A percentile compares a stretch with the other conserved stretches of the same genome.
These are phyloP conservation scores for Drosophila obscura DNA, from an alignment of 1,140 invertebrate genomes.

Conservation along the genomic window DNA sequence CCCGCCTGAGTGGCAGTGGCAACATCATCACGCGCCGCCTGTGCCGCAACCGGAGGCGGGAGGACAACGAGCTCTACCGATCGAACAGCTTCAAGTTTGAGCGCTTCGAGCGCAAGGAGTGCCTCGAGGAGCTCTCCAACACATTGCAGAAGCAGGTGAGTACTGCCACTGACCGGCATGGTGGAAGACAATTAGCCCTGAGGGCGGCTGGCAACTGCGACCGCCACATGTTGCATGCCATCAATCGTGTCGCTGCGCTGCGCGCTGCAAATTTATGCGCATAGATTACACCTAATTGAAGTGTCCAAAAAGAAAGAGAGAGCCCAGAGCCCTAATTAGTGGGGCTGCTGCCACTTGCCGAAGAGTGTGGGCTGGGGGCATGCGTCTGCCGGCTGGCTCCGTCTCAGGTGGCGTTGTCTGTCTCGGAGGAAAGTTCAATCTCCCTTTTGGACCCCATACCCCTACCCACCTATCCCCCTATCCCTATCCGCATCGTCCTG, in stretches of 20 bases:
- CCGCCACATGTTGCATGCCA: slow-evolving; percentile 66
- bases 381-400: slow-evolving; percentile 3
- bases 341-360: slow-evolving; percentile 8
- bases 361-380: background rate
- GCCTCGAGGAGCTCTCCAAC: slow-evolving; percentile 85
- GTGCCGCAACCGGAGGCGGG: slow-evolving; percentile 87
- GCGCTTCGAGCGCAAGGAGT: slow-evolving; percentile 88
- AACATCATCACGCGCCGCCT: slow-evolving; percentile 87
- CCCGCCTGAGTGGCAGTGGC: slow-evolving; percentile 71
- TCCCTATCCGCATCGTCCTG: background rate
- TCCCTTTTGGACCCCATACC: no score
- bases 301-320: slow-evolving; percentile 32
- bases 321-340: slow-evolving; percentile 48
- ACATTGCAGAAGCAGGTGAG: slow-evolving; percentile 86
- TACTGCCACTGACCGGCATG: slow-evolving; percentile 35
- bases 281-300: slow-evolving; percentile 69
- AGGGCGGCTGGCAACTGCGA: slow-evolving; percentile 10
- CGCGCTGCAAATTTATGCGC: slow-evolving; percentile 61
- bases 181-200: slow-evolving; percentile 13
- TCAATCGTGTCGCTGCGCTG: background rate
- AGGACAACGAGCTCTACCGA: slow-evolving; percentile 92
- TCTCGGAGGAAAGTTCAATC: slow-evolving; percentile 45
- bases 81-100: slow-evolving; percentile 94
- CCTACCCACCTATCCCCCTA: no score
- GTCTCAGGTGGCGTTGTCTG: slow-evolving; percentile 37